phyloP scores from a whole-genome alignment of 2,113 vertebrate species.

The Serinus canaria region DNA sequence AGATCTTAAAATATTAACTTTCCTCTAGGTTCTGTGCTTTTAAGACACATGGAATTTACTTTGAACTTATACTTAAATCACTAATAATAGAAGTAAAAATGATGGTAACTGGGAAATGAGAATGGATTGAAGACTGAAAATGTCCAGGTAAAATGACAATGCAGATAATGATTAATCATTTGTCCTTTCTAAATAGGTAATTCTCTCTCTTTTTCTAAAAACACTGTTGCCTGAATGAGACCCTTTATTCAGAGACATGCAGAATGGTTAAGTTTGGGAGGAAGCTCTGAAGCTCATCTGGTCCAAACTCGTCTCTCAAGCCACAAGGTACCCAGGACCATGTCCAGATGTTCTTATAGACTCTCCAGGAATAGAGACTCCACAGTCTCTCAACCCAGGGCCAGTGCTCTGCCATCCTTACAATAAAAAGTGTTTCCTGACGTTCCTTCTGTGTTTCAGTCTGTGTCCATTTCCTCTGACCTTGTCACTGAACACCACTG shows the following conservation, averaged over 20 bases:
- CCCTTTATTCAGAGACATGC: background rate
- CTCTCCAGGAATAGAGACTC: background rate
- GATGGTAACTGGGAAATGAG: background rate
- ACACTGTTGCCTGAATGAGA: background rate
- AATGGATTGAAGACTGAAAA: background rate
- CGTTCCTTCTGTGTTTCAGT: background rate
- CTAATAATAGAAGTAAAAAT: background rate
- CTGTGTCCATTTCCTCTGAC: background rate
- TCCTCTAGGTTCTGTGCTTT: background rate
- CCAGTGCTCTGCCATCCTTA: background rate
- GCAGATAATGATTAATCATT: background rate
- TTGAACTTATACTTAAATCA: background rate
- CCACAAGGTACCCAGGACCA: background rate
- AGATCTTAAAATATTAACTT: background rate
- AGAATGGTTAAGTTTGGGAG: background rate
- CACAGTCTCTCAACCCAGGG: background rate
- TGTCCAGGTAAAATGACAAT: background rate
- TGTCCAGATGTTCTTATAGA: background rate
- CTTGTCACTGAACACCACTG: background rate
- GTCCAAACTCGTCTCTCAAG: background rate
- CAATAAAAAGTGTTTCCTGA: background rate
- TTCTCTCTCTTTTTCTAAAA: background rate
- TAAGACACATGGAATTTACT: background rate
- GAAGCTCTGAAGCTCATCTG: background rate
- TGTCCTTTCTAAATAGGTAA: background rate